Percentiles rank a stretch among this genome's conserved stretches.
Evolutionary conservation across 2,888 invertebrate genomes (phyloP).

Genomic region (Heliconius sara): DNA sequence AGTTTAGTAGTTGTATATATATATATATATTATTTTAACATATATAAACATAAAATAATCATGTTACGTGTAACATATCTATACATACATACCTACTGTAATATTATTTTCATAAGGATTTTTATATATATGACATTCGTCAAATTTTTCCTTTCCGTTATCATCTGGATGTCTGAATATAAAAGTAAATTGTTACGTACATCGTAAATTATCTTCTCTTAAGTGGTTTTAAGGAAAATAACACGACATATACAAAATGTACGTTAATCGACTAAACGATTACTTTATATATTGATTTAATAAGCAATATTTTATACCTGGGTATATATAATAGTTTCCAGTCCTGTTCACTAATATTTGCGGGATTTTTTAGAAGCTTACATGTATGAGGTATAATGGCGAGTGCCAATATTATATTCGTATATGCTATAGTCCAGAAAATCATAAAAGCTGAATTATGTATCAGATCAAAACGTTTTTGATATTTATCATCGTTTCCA

Average conservation of each 20-base stretch:
- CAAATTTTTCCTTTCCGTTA: constrained; percentile 52
- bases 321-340: constrained; percentile 69
- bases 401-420: constrained; percentile 72
- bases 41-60: no score
- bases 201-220: neutral
- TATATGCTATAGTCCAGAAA: constrained; percentile 69
- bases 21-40: no score
- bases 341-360: constrained; percentile 58
- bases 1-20: no score
- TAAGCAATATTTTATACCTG: constrained; percentile 52
- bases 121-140: constrained; percentile 58
- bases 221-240: neutral
- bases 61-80: neutral
- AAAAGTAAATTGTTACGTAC: constrained; percentile 3
- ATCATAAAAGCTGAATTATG: constrained; percentile 68
- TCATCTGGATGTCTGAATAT: constrained; percentile 50
- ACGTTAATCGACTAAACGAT: neutral
- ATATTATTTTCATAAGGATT: constrained; percentile 51
- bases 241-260: neutral
- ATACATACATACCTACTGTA: constrained; percentile 56
- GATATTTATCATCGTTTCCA: constrained; percentile 72
- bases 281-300: neutral
- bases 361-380: constrained; percentile 63
- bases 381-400: constrained; percentile 75
- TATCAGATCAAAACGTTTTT: constrained; percentile 70